Conservation (phyloP, 2,888 invertebrate genomes). For the Synergus laeviventris region DNA sequence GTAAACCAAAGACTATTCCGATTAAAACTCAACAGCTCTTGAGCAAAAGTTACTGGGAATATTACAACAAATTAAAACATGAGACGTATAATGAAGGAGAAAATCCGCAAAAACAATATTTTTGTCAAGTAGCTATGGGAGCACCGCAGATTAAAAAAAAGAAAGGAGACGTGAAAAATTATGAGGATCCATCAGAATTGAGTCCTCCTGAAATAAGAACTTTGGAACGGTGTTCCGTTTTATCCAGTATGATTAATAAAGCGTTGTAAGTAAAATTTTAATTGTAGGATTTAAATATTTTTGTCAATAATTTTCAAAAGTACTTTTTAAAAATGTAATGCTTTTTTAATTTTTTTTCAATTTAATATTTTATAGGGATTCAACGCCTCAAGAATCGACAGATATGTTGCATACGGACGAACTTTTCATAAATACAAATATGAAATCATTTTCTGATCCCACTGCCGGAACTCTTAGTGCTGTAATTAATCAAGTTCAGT, state of each 20-base stretch:
- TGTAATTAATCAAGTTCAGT: constrained; percentile 44
- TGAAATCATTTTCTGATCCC: constrained; percentile 57
- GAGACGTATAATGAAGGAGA: constrained; percentile 33
- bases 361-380: constrained; percentile 51
- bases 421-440: constrained; percentile 56
- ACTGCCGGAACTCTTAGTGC: constrained; percentile 46
- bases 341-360: constrained; percentile 40
- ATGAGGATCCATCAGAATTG: constrained; percentile 44
- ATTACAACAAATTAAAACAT: constrained; percentile 63
- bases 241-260: constrained; percentile 68
- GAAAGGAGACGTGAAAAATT: constrained; percentile 47
- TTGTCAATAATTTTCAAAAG: neutral
- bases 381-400: constrained; percentile 51
- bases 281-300: neutral
- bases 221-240: constrained; percentile 64
- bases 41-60: constrained; percentile 68
- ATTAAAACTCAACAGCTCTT: constrained; percentile 65
- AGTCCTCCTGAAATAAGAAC: constrained; percentile 58
- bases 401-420: constrained; percentile 56
- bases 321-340: neutral
- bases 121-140: constrained; percentile 55
- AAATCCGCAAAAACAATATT: constrained; percentile 53
- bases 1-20: constrained; percentile 57
- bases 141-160: constrained; percentile 55
- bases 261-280: constrained; percentile 58